Evolutionary conservation across 2,113 vertebrate genomes (phyloP).

Genomic region (Megalops atlanticus): DNA sequence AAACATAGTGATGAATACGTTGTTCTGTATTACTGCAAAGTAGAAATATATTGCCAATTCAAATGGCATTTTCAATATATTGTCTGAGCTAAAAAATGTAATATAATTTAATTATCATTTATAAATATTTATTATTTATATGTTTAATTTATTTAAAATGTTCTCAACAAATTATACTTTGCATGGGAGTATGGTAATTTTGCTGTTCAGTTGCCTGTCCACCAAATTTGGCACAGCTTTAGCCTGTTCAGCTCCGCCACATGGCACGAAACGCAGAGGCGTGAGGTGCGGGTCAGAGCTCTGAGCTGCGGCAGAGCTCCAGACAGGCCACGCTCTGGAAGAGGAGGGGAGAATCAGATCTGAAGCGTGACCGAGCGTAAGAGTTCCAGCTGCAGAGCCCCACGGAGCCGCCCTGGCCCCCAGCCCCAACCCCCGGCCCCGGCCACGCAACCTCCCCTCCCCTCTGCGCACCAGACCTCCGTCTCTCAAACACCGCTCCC

Average conservation of each 20-base stretch:
- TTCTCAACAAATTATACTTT: too few relatives aligned
- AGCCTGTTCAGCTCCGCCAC: neutral
- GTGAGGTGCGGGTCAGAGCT: neutral
- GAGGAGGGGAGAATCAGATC: neutral
- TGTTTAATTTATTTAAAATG: too few relatives aligned
- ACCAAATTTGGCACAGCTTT: neutral
- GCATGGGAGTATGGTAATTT: neutral
- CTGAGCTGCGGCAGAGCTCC: neutral
- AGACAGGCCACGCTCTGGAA: neutral
- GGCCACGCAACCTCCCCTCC: constrained; percentile 46
- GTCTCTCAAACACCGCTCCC: constrained; percentile 54
- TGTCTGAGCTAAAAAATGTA: too few relatives aligned
- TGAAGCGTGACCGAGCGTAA: neutral
- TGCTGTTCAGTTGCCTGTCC: neutral
- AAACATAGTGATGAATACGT: too few relatives aligned
- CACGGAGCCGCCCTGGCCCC: constrained; percentile 29
- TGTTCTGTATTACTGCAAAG: too few relatives aligned
- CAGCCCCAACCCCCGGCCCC: too few relatives aligned
- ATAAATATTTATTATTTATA: too few relatives aligned
- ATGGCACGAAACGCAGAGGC: neutral
- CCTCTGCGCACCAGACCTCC: constrained; percentile 34
- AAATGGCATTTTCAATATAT: too few relatives aligned
- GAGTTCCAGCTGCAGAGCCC: constrained; percentile 38
- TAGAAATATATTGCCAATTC: too few relatives aligned
- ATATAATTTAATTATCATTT: too few relatives aligned